Conservation (phyloP, 2,113 vertebrate species). For the Perca flavescens region DNA sequence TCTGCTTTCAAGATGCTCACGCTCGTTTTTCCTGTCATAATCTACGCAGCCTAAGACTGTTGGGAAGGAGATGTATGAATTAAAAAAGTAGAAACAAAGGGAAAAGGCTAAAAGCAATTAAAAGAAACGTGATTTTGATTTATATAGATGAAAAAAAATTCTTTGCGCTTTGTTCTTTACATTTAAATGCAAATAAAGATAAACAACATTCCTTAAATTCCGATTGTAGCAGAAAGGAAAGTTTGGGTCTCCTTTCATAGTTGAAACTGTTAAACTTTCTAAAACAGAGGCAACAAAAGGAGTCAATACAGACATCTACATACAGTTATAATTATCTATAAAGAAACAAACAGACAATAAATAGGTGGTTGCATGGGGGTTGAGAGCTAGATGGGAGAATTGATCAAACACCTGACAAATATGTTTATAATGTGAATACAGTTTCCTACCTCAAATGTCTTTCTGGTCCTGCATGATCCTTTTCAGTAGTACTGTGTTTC, state of each 20-base stretch:
- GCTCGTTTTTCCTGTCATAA: slow-evolving; percentile 6
- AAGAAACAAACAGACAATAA: neutral
- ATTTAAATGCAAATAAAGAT: neutral
- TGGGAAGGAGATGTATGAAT: neutral
- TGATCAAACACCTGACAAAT: neutral
- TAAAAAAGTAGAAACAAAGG: neutral
- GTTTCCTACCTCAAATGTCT: neutral
- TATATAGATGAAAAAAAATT: neutral
- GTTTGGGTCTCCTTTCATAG: neutral
- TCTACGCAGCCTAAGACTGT: neutral
- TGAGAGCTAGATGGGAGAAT: neutral
- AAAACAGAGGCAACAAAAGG: neutral
- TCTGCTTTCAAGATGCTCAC: slow-evolving; percentile 30
- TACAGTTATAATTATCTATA: neutral
- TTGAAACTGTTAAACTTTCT: neutral
- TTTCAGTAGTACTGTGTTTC: neutral
- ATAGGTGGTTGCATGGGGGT: neutral
- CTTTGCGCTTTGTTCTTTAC: neutral
- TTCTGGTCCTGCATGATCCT: neutral
- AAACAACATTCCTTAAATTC: neutral
- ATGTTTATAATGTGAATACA: neutral
- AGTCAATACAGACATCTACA: too few species aligned
- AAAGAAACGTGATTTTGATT: neutral
- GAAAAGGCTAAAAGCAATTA: neutral
- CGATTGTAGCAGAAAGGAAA: neutral